Evolutionary conservation across 2,113 vertebrate species (phyloP).

Genomic region (Ardeotis arabs): DNA sequence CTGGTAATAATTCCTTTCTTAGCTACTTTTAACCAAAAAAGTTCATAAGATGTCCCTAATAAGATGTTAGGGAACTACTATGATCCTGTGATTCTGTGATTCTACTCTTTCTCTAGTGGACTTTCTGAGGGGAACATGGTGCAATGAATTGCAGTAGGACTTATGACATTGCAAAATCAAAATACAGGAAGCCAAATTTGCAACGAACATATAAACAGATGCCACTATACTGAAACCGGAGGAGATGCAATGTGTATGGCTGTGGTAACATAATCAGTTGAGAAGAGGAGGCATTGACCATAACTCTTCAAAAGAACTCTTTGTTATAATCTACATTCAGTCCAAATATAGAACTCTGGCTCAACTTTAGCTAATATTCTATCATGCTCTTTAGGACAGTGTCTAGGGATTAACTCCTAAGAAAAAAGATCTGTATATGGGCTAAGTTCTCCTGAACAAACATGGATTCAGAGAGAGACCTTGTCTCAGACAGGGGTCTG

Average conservation of each 20-base stretch:
- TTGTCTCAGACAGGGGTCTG: background rate
- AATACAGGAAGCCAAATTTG: background rate
- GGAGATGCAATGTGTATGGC: background rate
- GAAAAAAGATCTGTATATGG: background rate
- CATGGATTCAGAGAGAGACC: background rate
- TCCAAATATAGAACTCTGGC: constrained; percentile 16
- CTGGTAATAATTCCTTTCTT: background rate
- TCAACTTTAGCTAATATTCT: background rate
- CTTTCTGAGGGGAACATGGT: background rate
- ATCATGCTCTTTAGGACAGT: background rate
- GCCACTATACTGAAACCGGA: background rate
- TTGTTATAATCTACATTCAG: constrained; percentile 28
- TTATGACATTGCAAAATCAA: background rate
- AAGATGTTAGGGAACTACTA: background rate
- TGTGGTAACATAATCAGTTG: background rate
- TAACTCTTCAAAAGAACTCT: constrained; percentile 31
- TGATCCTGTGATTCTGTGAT: no score
- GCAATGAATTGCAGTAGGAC: background rate
- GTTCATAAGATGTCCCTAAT: background rate
- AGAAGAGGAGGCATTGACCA: background rate
- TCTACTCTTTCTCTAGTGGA: background rate
- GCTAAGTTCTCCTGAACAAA: background rate
- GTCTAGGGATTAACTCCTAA: background rate
- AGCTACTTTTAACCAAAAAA: background rate
- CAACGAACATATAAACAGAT: background rate